Evolutionary conservation across 1,140 invertebrate genomes (phyloP), one percentile per base, ranked within the genome.

Genomic region (Vanessa tameamea): DNA sequence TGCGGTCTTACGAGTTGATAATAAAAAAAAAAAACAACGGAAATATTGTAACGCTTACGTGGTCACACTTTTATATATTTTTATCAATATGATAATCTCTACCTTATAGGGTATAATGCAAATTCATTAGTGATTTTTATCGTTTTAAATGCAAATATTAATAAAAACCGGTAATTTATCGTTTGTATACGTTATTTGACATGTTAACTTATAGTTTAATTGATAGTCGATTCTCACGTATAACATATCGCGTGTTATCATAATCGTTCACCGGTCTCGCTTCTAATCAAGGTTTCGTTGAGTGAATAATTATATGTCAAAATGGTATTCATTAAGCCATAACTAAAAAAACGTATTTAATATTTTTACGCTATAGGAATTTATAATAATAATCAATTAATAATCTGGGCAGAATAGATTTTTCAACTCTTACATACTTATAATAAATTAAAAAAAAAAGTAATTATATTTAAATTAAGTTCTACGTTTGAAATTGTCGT

Each of bases 281-380:
- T 55, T n/a, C 51, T 57, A 57, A 57, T 57, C 55, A 57, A 57
- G 20, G 23, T 57, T 57, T 57, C n/a, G n/a, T 16, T n/a, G 48
- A 15, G 6, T 55, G 50, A 53, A 53, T 53, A 50, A 50, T 50
- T 15, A 15, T n/a, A 53, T 53, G n/a, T 53, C 50, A n/a, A 43
- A 43, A 53, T 9, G n/a, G n/a, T 53, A 16, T 20, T 53, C n/a
- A 53, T 53, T 53, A 53, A 53, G 9, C 7, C 3, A 6, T 43
- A 43, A 43, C 37, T 43, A 9, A 9, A 43, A 9, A 11, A 1
- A 43, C 7, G 1, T 31, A 31, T 9, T 43, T 43, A 8, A 43
- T 43, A 43, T 43, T 9, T 43, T 43, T 43, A 43, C 37, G 6
- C 37, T 43, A 9, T 43, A 0, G 37, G 9, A 43, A 43, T 31